Evolutionary conservation across 2,888 invertebrate species (phyloP).

Genomic region (Leptinotarsa haldemani): DNA sequence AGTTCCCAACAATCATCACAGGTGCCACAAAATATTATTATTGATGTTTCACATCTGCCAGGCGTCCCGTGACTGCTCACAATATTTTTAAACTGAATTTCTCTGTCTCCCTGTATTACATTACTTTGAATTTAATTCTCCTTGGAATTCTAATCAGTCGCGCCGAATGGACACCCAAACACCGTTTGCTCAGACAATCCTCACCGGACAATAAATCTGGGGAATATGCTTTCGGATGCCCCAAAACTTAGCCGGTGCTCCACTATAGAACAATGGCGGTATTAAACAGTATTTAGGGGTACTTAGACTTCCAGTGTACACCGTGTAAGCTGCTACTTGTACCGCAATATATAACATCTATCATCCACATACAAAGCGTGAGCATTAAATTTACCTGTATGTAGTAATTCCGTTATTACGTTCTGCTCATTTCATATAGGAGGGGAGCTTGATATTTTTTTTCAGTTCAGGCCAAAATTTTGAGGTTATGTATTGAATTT

Average conservation of each 20-base stretch:
- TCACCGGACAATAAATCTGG: slow-evolving; percentile 14
- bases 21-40: no score
- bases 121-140: not conserved
- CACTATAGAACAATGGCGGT: slow-evolving; percentile 6
- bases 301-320: slow-evolving; percentile 10
- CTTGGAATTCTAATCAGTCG: not conserved
- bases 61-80: no score
- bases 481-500: no score
- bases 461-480: no score
- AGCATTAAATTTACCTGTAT: not conserved
- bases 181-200: slow-evolving; percentile 2
- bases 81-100: no score
- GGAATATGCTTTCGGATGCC: slow-evolving; percentile 7
- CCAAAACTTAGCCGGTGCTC: not conserved
- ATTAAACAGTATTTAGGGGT: slow-evolving; percentile 18
- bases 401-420: not conserved
- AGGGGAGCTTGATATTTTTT: no score
- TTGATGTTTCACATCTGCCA: no score
- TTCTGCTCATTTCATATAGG: no score
- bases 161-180: not conserved
- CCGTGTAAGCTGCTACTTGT: not conserved
- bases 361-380: slow-evolving; percentile 14
- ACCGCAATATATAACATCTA: slow-evolving; percentile 26
- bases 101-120: not conserved
- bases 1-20: no score